A percentile compares a stretch with the other conserved stretches of the same genome.
Evolutionary conservation across 37 sponge, comb jelly and placozoan species (phyloP).

Genomic region (Agelas oroides): DNA sequence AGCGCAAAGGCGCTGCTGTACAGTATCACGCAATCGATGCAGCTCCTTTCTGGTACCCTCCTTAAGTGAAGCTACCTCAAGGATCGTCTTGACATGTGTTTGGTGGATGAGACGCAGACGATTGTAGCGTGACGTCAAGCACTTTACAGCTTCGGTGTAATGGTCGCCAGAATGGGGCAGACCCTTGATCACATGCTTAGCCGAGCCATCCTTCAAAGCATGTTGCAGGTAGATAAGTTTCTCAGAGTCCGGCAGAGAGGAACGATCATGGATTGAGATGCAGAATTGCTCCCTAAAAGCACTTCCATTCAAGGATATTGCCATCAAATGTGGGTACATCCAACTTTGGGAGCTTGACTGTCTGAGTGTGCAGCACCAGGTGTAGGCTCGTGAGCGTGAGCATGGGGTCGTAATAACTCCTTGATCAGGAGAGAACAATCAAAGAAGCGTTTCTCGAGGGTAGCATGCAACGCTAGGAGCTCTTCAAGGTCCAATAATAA

Average conservation of each 20-base stretch:
- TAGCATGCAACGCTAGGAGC: slow-evolving; percentile 6
- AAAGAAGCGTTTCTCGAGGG: slow-evolving; percentile 9
- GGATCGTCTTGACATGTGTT: neutral
- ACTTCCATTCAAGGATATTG: slow-evolving; percentile 53
- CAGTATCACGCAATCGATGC: slow-evolving; percentile 28
- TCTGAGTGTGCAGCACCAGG: slow-evolving; percentile 7
- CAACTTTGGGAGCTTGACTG: slow-evolving; percentile 43
- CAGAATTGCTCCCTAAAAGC: slow-evolving; percentile 52
- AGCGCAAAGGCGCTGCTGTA: slow-evolving; percentile 52
- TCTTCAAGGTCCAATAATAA: slow-evolving; percentile 1
- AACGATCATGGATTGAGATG: slow-evolving; percentile 27
- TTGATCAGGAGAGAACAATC: slow-evolving; percentile 23
- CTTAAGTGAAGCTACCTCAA: slow-evolving; percentile 31
- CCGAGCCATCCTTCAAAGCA: slow-evolving; percentile 43
- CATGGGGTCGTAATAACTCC: neutral
- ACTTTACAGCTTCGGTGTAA: slow-evolving; percentile 46
- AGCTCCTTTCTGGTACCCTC: slow-evolving; percentile 52
- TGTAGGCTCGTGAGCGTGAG: neutral
- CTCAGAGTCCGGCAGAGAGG: slow-evolving; percentile 17
- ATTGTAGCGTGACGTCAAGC: slow-evolving; percentile 42
- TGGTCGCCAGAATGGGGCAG: slow-evolving; percentile 50
- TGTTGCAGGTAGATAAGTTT: slow-evolving; percentile 52
- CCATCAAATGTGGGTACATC: slow-evolving; percentile 59
- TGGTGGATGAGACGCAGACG: slow-evolving; percentile 38
- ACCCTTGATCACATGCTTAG: slow-evolving; percentile 47